Evolutionary conservation across 2,888 invertebrate species (phyloP).

Genomic region (Torymus aiolomorphi): DNA sequence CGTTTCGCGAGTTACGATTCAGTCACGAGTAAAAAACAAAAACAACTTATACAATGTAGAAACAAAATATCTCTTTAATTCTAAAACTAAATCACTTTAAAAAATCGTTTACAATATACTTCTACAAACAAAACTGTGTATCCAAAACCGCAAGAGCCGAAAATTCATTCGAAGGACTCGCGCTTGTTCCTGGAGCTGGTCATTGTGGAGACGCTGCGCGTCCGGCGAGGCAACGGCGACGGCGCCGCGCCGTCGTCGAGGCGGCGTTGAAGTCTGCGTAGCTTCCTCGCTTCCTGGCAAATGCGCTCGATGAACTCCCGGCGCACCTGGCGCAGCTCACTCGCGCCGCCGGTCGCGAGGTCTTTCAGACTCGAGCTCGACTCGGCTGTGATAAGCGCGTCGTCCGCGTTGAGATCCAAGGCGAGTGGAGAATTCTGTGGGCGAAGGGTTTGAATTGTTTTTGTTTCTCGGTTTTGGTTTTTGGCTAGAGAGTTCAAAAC

Average conservation of each 20-base stretch:
- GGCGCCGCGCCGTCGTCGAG: conserved; percentile 69
- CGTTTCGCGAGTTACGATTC: too few relatives aligned
- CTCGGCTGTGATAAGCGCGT: background rate
- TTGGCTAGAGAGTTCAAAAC: too few relatives aligned
- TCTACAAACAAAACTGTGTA: too few relatives aligned
- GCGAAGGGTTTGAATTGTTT: too few relatives aligned
- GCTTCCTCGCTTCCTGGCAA: conserved; percentile 73
- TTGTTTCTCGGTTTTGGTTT: too few relatives aligned
- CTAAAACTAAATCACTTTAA: conserved; percentile 25
- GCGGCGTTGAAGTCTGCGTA: conserved; percentile 75
- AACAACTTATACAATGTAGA: background rate
- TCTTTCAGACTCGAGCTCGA: conserved; percentile 3
- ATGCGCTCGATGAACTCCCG: conserved; percentile 76
- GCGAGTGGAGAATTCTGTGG: too few relatives aligned
- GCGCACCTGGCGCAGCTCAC: conserved; percentile 74
- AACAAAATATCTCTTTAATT: conserved; percentile 21
- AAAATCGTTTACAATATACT: conserved; percentile 1
- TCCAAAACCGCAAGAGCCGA: too few relatives aligned
- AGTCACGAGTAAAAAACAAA: too few relatives aligned
- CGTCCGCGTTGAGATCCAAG: too few relatives aligned
- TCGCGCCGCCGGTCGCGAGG: conserved; percentile 65
- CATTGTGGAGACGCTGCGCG: conserved; percentile 50
- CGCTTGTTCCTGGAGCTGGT: conserved; percentile 6
- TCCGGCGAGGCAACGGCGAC: background rate
- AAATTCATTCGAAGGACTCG: too few relatives aligned